Evolutionary conservation across 2,888 invertebrate species (phyloP).

Genomic region (Drosophila neutralis): DNA sequence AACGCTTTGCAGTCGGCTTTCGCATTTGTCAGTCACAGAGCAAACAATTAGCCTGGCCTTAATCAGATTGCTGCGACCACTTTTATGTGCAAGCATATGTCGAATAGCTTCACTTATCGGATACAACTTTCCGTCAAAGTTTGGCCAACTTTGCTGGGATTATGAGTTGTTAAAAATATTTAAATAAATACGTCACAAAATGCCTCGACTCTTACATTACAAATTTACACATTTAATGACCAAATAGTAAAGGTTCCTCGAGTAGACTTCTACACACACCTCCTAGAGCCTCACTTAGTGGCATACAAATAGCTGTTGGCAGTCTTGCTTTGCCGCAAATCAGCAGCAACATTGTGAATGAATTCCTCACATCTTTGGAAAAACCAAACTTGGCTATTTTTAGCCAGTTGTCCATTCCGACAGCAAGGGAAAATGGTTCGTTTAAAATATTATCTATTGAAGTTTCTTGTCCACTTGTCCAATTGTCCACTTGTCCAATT

Average conservation of each 20-base stretch:
- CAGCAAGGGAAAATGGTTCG: not conserved
- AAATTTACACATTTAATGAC: conserved; percentile 1
- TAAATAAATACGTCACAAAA: conserved; percentile 42
- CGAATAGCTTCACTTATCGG: not conserved
- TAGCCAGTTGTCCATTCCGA: not conserved
- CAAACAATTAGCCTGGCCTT: conserved; percentile 72
- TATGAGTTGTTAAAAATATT: conserved; percentile 62
- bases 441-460: not conserved
- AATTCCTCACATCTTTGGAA: not conserved
- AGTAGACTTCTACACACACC: not conserved
- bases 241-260: not conserved
- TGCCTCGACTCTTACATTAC: not conserved
- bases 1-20: conserved; percentile 43
- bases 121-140: conserved; percentile 4
- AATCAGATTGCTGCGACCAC: conserved; percentile 63
- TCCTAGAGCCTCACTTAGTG: not conserved
- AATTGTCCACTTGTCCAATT: not conserved
- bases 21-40: conserved; percentile 47
- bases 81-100: conserved; percentile 28
- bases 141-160: conserved; percentile 17
- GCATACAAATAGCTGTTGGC: not conserved
- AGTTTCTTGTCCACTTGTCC: conserved; percentile 8
- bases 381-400: not conserved
- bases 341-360: not conserved
- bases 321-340: not conserved